phyloP scores from a whole-genome alignment of 2,888 invertebrate species.

The Cosmopolites sordidus region DNA sequence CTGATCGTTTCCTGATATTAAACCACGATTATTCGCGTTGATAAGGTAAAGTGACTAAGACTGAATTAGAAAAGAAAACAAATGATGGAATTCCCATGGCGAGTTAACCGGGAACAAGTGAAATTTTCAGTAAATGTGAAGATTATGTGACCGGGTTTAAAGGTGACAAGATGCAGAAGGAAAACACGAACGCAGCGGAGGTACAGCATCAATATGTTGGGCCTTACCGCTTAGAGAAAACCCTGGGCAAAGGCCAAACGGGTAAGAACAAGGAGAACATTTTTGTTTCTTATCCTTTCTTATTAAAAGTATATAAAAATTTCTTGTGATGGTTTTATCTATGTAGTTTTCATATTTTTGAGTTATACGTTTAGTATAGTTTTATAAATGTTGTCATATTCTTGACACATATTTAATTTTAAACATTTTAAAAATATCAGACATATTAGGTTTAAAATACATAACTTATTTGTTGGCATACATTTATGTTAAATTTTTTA shows the following conservation, averaged over 20 bases:
- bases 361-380: no score
- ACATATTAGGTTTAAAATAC: no score
- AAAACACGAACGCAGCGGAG: slow-evolving; percentile 52
- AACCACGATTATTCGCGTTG: no score
- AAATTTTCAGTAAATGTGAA: background rate
- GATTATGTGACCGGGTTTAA: background rate
- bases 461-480: no score
- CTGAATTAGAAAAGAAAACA: background rate
- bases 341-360: no score
- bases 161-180: slow-evolving; percentile 44
- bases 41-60: background rate
- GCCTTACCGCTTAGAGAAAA: slow-evolving; percentile 97
- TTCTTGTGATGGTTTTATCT: no score
- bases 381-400: no score
- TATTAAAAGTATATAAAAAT: no score
- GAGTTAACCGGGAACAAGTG: background rate
- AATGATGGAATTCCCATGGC: background rate
- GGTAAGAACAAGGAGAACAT: slow-evolving; percentile 71
- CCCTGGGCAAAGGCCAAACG: slow-evolving; percentile 98
- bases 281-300: no score
- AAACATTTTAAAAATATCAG: no score
- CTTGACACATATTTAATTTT: no score
- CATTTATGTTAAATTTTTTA: no score
- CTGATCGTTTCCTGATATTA: background rate
- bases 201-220: slow-evolving; percentile 89